Conservation (phyloP, 1,140 invertebrate species). For the Rhyzopertha dominica region DNA sequence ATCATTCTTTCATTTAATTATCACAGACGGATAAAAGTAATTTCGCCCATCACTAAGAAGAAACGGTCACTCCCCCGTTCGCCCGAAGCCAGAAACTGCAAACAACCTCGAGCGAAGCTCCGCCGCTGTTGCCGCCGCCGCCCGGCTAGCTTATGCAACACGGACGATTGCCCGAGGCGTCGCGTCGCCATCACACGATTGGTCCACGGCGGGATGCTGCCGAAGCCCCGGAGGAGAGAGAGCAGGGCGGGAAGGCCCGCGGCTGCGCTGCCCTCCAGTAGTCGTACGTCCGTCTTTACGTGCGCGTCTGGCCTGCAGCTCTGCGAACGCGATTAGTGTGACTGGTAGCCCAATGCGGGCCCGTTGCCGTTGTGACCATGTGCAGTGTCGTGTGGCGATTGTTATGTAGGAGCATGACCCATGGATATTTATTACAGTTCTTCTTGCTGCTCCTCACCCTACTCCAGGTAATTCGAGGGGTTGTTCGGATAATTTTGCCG, state of each 20-base stretch:
- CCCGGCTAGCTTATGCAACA: no score
- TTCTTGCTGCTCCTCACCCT: slow-evolving; percentile 45
- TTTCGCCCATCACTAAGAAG: no score
- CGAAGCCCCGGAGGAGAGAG: slow-evolving; percentile 26
- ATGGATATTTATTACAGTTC: slow-evolving; percentile 49
- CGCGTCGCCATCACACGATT: slow-evolving; percentile 27
- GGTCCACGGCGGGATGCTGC: slow-evolving; percentile 36
- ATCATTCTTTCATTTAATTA: no score
- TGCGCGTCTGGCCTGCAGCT: slow-evolving; percentile 21
- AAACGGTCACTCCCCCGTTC: no score
- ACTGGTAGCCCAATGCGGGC: slow-evolving; percentile 27
- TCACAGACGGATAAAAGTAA: no score
- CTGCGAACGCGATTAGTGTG: slow-evolving; percentile 8
- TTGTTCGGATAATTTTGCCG: no score
- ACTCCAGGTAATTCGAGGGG: slow-evolving; percentile 46
- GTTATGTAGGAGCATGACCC: slow-evolving; percentile 48
- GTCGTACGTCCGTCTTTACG: slow-evolving; percentile 32
- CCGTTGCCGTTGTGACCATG: slow-evolving; percentile 42
- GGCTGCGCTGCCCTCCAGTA: slow-evolving; percentile 40
- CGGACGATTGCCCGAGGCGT: no score
- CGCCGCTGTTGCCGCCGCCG: no score
- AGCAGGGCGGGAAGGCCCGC: slow-evolving; percentile 33
- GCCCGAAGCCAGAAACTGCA: no score
- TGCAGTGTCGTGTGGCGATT: slow-evolving; percentile 49
- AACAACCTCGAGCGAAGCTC: no score